Conservation (phyloP, 2,888 invertebrate species). For the Zhuqinia jingwanae region DNA sequence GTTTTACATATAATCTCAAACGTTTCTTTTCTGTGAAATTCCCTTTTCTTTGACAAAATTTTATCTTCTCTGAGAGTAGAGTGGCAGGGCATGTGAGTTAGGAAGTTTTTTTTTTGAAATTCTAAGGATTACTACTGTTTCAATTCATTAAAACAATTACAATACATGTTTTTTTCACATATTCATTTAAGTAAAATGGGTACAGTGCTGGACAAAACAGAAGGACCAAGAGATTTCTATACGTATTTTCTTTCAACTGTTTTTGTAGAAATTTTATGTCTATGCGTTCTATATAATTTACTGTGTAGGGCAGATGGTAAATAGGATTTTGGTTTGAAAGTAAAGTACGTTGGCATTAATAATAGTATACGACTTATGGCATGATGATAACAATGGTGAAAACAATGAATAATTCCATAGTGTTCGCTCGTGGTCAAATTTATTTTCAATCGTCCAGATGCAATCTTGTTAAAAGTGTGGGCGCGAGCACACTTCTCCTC, state of each 20-base stretch:
- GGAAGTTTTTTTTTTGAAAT: neutral
- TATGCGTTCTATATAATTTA: neutral
- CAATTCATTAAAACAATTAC: constrained; percentile 28
- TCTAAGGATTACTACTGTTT: neutral
- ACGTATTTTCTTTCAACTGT: too few relatives aligned
- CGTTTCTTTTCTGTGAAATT: neutral
- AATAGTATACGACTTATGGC: neutral
- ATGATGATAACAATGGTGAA: neutral
- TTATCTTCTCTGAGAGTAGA: neutral
- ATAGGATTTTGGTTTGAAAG: neutral
- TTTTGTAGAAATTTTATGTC: too few relatives aligned
- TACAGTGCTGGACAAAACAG: too few relatives aligned
- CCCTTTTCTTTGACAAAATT: neutral
- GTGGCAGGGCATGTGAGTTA: constrained; percentile 15
- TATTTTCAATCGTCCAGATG: constrained; percentile 10
- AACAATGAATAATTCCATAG: neutral
- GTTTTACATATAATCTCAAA: too few relatives aligned
- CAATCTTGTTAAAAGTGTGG: constrained; percentile 17
- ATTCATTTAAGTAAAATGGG: too few relatives aligned
- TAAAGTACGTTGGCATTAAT: neutral
- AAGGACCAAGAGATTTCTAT: too few relatives aligned
- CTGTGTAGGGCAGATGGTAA: neutral
- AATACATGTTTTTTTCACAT: neutral
- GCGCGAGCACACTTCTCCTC: constrained; percentile 41
- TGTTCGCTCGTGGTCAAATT: constrained; percentile 29